Evolutionary conservation across 2,797 vertebrate genomes (phyloP), one percentile per base, ranked within the genome.

Genomic region (Graptemys geographica): DNA sequence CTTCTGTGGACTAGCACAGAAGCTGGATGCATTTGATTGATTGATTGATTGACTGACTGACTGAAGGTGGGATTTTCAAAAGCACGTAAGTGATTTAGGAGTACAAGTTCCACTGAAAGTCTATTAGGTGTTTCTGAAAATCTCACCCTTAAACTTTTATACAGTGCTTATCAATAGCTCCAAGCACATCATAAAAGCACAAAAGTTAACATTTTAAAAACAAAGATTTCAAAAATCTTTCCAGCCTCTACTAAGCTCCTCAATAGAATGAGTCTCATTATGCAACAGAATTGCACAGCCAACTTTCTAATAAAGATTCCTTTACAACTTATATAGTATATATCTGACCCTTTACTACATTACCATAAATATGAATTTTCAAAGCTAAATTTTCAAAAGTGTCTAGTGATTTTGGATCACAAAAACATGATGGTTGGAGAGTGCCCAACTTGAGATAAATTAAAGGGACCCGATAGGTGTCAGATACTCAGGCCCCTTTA

Each of bases 221-320:
- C 62, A 65, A 65, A 65, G 13, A n/a, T 65, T 33, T n/a, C 31
- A 33, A 65, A 65, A 65, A 65, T 15, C 33, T 65, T 65, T 65
- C 62, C 27, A 28, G 56, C 11, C 62, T n/a, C 31, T 65, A 65
- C 3, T 62, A 8, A 62, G 6, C 31, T 62, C 59, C 59, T 62
- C 15, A n/a, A 6, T n/a, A 65, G 62, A 65, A 65, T 11, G 10
- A 65, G 65, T 3, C 57, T 94, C 12, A 47, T 41, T 74, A 76
- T 2, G 2, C 37, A 81, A 28, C 49, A 83, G 0, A 0, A 81
- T 8, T 59, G 76, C 3, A 41, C 10, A 2, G 4, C n/a, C 53
- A 87, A 65, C 33, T 65, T 65, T n/a, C 8, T n/a, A 65, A 65
- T 65, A n/a, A 65, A 65, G 21, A 86, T 52, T 31, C 79, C 19